These are phyloP conservation scores for Drosophila hamatofila DNA, from an alignment of 2,888 invertebrate species.

Conservation along the genomic window DNA sequence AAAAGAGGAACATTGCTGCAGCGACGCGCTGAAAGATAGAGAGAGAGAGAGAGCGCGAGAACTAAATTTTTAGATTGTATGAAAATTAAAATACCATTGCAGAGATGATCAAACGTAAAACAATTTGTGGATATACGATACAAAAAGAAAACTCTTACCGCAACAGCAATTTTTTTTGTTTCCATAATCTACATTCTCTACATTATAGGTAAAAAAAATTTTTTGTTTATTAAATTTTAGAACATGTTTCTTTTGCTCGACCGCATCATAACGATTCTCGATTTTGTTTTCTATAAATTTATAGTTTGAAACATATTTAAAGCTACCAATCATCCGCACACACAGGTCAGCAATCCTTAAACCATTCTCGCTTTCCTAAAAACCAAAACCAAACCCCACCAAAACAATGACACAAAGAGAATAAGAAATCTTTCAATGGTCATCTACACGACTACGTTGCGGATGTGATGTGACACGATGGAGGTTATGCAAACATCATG, in stretches of 20 bases:
- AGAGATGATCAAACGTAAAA: not conserved
- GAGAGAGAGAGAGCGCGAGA: not conserved
- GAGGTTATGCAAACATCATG: constrained; percentile 52
- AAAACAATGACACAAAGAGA: constrained; percentile 80
- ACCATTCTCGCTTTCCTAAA: constrained; percentile 11
- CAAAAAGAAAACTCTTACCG: not conserved
- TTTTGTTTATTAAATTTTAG: no score
- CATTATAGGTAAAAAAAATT: no score
- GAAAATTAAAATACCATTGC: constrained; percentile 11
- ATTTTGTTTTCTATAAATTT: no score
- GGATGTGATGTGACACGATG: constrained; percentile 29
- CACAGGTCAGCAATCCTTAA: constrained; percentile 5
- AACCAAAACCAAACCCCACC: constrained; percentile 46
- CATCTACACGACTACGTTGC: not conserved
- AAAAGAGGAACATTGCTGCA: no score
- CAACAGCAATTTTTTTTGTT: not conserved
- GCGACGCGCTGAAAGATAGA: not conserved
- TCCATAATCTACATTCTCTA: not conserved
- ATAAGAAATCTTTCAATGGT: constrained; percentile 63
- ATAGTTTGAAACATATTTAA: no score
- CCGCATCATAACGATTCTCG: no score
- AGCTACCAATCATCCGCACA: not conserved
- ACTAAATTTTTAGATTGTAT: not conserved
- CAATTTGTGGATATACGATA: no score
- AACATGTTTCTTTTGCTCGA: no score